Conservation (phyloP, 2,888 invertebrate genomes). For the Rhingia campestris region DNA sequence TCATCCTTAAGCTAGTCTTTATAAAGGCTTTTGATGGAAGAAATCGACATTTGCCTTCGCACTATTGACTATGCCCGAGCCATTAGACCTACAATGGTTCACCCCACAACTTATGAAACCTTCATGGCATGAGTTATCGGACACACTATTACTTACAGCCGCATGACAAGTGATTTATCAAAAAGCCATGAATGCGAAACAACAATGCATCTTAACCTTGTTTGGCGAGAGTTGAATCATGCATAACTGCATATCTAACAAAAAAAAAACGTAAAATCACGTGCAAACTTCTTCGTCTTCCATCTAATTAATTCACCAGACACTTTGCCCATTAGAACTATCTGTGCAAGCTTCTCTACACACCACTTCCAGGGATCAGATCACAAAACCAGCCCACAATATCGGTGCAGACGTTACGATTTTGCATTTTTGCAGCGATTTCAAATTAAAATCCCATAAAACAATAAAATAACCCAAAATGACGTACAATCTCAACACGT, state of each 20-base stretch:
- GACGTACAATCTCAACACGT: slow-evolving; percentile 72
- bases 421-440: slow-evolving; percentile 67
- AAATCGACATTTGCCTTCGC: not conserved
- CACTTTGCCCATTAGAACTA: slow-evolving; percentile 24
- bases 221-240: slow-evolving; percentile 14
- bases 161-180: not conserved
- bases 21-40: too few relatives aligned
- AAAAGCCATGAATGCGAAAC: slow-evolving; percentile 1
- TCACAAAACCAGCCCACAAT: slow-evolving; percentile 46
- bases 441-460: slow-evolving; percentile 73
- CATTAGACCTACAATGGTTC: not conserved
- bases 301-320: slow-evolving; percentile 39
- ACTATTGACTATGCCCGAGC: not conserved
- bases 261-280: not conserved
- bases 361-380: slow-evolving; percentile 2
- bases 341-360: not conserved
- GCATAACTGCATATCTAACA: slow-evolving; percentile 12
- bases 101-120: not conserved
- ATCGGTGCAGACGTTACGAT: not conserved
- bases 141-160: not conserved
- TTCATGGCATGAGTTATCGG: not conserved
- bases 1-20: too few relatives aligned
- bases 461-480: slow-evolving; percentile 72
- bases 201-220: slow-evolving; percentile 8
- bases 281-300: slow-evolving; percentile 4